Base-by-base conservation (phyloP, 2,888 invertebrate genomes). In the Camponotus fellah region DNA sequence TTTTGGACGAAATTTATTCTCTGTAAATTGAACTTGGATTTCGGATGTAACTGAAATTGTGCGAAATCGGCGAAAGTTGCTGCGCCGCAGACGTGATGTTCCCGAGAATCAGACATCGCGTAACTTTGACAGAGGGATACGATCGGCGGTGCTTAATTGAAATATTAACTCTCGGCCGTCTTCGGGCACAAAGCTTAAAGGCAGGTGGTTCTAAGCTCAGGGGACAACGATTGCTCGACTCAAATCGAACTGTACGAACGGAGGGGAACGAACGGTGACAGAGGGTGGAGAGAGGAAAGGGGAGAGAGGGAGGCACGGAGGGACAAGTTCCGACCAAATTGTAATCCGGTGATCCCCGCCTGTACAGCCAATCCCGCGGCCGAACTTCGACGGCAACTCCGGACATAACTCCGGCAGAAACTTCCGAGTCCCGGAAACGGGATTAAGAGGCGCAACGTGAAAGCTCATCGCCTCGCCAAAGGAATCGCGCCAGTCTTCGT, bases 261-360 rank as follows among this genome's bases (percentile, higher is more conserved):
- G 2, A 14, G 56, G 32, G 14, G 40, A n/a, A 53, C 43, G 75
- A 40, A 14, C 62, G 14, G 17, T 37, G 69, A 62, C 64, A 60
- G 26, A 26, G 58, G 40, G 65, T 46, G 77, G 71, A 80, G 82
- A n/a, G 10, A n/a, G 10, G 26, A 37, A 75, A 80, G 82, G 14
- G 10, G 34, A n/a, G 26, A 37, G 21, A 9, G 26, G 49, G 26
- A 14, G 34, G 32, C 17, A 26, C 3, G 21, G 49, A 58, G 66
- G 84, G 83, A 60, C 84, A 88, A 88, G 85, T 88, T 88, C 80
- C 83, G 65, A 86, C 81, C 83, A 72, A 85, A 87, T 86, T 86
- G 87, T 87, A 87, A 87, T 87, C 87, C 87, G 80, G 81, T 85
- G 86, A 87, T 87, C 83, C 77, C 83, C 72, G 66, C 65, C 86